phyloP scores from a whole-genome alignment of 35 echinoderm and acorn worm species.

The Chiridota heheva region DNA sequence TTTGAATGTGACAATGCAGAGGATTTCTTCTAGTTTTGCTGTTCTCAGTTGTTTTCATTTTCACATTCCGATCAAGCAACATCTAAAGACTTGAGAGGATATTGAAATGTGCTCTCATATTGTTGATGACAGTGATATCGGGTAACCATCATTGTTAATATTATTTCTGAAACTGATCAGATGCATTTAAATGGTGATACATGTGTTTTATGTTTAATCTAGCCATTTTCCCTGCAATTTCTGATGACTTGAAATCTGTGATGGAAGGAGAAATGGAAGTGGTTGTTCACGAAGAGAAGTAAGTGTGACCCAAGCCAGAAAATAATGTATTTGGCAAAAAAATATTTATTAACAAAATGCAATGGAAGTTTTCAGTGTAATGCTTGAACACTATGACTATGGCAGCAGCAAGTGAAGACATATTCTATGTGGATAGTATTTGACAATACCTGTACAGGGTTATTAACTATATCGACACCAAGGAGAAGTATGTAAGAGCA shows the following conservation, averaged over 20 bases:
- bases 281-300: constrained; percentile 95
- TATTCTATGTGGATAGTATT: too few species aligned
- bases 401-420: too few species aligned
- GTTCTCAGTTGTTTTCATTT: too few species aligned
- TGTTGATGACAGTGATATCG: too few species aligned
- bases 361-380: neutral
- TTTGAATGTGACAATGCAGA: too few species aligned
- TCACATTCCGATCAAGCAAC: too few species aligned
- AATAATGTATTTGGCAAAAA: neutral
- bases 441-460: too few species aligned
- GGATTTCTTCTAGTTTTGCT: too few species aligned
- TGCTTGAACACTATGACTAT: too few species aligned
- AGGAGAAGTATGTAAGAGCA: too few species aligned
- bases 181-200: neutral
- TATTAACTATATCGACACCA: too few species aligned
- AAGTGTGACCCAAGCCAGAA: constrained; percentile 12
- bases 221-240: constrained; percentile 79
- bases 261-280: constrained; percentile 96
- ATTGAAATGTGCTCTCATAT: neutral
- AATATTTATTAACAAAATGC: neutral
- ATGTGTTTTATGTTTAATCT: neutral
- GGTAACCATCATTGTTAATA: too few species aligned
- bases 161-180: neutral
- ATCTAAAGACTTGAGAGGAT: neutral
- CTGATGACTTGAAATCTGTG: constrained; percentile 91